Percentiles rank a stretch among this genome's conserved stretches.
Conservation (phyloP, 1,140 invertebrate species). For the Drusus annulatus region DNA sequence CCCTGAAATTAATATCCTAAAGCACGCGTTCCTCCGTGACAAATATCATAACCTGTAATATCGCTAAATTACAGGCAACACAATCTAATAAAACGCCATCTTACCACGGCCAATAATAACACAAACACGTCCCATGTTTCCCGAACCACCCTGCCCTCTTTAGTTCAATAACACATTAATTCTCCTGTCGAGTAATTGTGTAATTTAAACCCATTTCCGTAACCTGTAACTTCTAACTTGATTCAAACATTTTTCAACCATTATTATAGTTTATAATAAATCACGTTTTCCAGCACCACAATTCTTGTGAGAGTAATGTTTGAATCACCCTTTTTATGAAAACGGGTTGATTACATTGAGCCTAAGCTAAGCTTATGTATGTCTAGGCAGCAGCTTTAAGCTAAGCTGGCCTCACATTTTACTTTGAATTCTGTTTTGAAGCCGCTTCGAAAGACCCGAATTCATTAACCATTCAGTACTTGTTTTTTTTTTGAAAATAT, state of each 20-base stretch:
- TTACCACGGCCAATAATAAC: slow-evolving; percentile 1
- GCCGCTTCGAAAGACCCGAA: background rate
- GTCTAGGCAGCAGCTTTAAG: background rate
- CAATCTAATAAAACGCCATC: background rate
- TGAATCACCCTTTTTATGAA: slow-evolving; percentile 8
- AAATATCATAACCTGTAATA: background rate
- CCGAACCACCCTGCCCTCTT: background rate
- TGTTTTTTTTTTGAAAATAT: background rate
- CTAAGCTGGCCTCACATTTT: slow-evolving; percentile 10
- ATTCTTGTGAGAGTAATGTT: too few species aligned
- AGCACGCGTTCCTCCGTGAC: background rate
- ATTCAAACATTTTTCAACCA: background rate
- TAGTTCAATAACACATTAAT: background rate
- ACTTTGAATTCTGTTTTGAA: slow-evolving; percentile 3
- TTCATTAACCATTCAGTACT: background rate
- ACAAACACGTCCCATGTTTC: background rate
- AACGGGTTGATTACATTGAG: slow-evolving; percentile 15
- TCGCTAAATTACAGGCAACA: background rate
- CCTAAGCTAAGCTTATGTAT: background rate
- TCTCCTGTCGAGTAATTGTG: slow-evolving; percentile 9
- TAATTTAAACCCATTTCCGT: slow-evolving; percentile 15
- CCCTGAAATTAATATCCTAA: too few species aligned
- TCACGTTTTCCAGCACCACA: background rate
- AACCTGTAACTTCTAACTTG: background rate
- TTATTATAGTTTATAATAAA: slow-evolving; percentile 8